Conservation (phyloP, 2,113 vertebrate genomes). For the Hiodon tergisus region DNA sequence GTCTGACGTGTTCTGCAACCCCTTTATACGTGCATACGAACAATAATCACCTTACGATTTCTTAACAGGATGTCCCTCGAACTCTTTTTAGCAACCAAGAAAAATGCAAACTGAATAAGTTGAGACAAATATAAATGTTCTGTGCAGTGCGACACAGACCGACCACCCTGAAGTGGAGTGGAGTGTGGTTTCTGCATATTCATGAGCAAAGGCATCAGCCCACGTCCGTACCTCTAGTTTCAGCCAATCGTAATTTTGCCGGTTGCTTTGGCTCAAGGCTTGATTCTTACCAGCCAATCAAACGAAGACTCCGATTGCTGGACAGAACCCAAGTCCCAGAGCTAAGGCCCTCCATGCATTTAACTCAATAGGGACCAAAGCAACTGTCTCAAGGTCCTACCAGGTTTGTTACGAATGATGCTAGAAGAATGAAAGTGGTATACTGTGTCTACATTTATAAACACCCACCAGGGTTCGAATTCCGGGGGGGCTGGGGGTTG, state of each 20-base stretch:
- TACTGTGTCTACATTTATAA: no score
- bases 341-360: neutral
- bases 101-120: no score
- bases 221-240: conserved; percentile 25
- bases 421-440: no score
- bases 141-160: conserved; percentile 7
- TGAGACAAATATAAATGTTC: conserved; percentile 17
- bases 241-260: conserved; percentile 43
- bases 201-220: conserved; percentile 49
- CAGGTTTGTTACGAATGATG: no score
- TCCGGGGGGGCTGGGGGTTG: no score
- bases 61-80: no score
- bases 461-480: no score
- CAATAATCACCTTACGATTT: no score
- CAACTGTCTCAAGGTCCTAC: no score
- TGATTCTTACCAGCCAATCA: neutral
- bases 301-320: neutral
- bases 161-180: neutral
- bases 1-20: no score
- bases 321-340: neutral
- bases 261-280: conserved; percentile 13
- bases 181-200: conserved; percentile 46
- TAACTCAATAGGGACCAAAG: neutral
- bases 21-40: no score
- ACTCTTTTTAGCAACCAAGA: no score